A percentile compares a stretch with the other conserved stretches of the same genome.
Evolutionary conservation across 2,888 invertebrate species (phyloP).

Genomic region (Ctena decussata): DNA sequence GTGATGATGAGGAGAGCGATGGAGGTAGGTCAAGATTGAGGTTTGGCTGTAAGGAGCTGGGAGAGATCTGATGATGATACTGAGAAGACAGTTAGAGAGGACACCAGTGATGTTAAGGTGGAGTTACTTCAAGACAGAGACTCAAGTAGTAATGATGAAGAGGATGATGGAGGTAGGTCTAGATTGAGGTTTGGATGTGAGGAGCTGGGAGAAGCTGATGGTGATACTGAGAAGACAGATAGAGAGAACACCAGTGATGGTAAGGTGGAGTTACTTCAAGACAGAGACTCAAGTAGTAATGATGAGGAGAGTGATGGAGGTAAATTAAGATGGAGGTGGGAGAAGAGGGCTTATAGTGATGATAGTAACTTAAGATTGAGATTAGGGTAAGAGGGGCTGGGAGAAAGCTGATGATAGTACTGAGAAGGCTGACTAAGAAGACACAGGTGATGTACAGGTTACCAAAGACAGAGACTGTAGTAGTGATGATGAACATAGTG

Average conservation of each 20-base stretch:
- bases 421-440: conserved; percentile 49
- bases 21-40: conserved; percentile 38
- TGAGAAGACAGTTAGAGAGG: conserved; percentile 55
- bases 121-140: conserved; percentile 35
- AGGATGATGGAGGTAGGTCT: conserved; percentile 55
- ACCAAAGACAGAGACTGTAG: conserved; percentile 56
- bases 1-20: conserved; percentile 60
- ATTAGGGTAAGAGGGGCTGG: no score
- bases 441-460: neutral
- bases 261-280: conserved; percentile 12
- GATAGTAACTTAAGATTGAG: no score
- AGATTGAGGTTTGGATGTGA: no score
- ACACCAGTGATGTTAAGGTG: conserved; percentile 17
- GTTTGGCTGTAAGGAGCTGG: no score
- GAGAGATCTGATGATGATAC: conserved; percentile 55
- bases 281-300: conserved; percentile 63
- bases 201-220: no score
- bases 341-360: no score
- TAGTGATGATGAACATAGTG: conserved; percentile 62
- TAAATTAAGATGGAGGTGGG: no score
- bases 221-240: conserved; percentile 56
- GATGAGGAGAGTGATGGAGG: conserved; percentile 63
- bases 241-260: conserved; percentile 27
- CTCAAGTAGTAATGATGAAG: conserved; percentile 66
- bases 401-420: no score